Evolutionary conservation across 92 coral and sea anemone species (phyloP).

Genomic region (Zoanthus solanderi): DNA sequence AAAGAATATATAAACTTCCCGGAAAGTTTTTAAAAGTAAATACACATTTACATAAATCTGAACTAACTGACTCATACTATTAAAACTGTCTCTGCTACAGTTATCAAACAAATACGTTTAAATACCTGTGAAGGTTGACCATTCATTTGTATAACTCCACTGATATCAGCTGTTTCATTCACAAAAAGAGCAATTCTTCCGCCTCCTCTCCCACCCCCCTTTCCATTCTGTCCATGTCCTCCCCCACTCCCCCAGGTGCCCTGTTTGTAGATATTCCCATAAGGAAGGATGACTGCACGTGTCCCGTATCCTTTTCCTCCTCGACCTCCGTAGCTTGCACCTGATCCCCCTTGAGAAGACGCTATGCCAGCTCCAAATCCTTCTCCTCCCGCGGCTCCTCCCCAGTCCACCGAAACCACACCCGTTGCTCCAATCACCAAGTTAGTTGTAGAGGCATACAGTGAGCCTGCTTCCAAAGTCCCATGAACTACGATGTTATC

Average conservation of each 20-base stretch:
- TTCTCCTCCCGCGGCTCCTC: constrained; percentile 65
- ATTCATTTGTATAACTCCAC: constrained; percentile 70
- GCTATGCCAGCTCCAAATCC: constrained; percentile 76
- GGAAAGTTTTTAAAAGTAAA: too few species aligned
- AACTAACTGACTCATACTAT: too few species aligned
- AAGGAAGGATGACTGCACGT: constrained; percentile 60
- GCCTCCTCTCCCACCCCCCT: constrained; percentile 79
- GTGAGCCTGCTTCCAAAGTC: constrained; percentile 52
- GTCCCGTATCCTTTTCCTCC: constrained; percentile 78
- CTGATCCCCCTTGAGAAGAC: constrained; percentile 68
- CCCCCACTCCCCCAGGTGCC: constrained; percentile 86
- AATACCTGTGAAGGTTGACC: constrained; percentile 76
- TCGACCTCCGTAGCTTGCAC: constrained; percentile 81
- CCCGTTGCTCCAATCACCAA: constrained; percentile 63
- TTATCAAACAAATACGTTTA: background rate
- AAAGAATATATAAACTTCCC: too few species aligned
- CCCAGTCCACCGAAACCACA: constrained; percentile 67
- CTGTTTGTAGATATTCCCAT: constrained; percentile 71
- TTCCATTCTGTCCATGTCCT: constrained; percentile 69
- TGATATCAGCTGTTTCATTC: constrained; percentile 50
- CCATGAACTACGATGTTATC: constrained; percentile 28
- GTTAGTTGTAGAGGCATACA: constrained; percentile 49
- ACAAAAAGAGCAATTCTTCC: constrained; percentile 68
- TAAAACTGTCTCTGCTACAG: too few species aligned
- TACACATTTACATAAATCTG: too few species aligned